phyloP scores from a whole-genome alignment of 2,113 vertebrate genomes.

The Rynchops niger region DNA sequence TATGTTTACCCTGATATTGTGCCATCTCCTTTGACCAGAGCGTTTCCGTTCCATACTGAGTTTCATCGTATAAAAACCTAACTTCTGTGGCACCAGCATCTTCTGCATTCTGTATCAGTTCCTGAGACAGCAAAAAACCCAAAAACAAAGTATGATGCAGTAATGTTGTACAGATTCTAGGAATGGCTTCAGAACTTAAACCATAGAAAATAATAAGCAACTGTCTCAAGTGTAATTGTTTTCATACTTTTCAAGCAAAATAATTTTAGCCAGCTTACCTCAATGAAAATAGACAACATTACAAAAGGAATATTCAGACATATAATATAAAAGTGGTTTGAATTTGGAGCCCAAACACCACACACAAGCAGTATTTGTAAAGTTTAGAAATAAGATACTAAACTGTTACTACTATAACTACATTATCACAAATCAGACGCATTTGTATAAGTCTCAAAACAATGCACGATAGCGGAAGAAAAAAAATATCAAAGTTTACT shows the following conservation, averaged over 20 bases:
- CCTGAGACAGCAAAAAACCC: slow-evolving; percentile 73
- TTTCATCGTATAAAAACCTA: slow-evolving; percentile 95
- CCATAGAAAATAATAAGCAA: neutral
- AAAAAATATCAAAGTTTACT: neutral
- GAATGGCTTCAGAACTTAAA: neutral
- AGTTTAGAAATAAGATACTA: neutral
- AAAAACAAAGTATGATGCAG: neutral
- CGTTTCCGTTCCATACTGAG: slow-evolving; percentile 90
- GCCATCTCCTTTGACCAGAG: slow-evolving; percentile 95
- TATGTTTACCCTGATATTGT: slow-evolving; percentile 88
- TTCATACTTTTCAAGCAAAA: neutral
- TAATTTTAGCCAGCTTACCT: neutral
- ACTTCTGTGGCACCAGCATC: slow-evolving; percentile 97
- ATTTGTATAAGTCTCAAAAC: neutral
- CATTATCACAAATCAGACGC: neutral
- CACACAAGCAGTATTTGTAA: neutral
- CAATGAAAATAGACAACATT: neutral
- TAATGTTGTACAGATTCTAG: neutral
- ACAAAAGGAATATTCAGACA: neutral
- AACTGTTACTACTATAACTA: neutral
- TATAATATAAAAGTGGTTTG: neutral
- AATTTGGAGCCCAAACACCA: neutral
- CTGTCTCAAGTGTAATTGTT: neutral
- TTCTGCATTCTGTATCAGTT: slow-evolving; percentile 98
- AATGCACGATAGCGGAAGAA: neutral